Evolutionary conservation across 2,888 invertebrate species (phyloP).

Genomic region (Drosophila infuscata): DNA sequence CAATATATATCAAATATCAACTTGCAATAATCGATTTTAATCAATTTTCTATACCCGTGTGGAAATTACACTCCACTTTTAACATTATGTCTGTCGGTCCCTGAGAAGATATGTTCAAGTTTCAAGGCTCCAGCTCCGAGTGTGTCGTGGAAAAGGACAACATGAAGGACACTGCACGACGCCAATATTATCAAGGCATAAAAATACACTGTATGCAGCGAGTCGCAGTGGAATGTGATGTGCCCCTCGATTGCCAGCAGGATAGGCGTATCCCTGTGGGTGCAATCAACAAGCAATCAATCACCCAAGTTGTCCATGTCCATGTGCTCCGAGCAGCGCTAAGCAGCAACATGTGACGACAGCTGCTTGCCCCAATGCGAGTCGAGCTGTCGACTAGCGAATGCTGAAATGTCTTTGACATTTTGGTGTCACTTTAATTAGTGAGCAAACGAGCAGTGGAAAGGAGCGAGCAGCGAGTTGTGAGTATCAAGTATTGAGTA

Average conservation of each 20-base stretch:
- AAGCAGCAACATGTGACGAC: slow-evolving; percentile 55
- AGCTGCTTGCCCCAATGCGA: slow-evolving; percentile 8
- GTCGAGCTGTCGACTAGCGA: slow-evolving; percentile 14
- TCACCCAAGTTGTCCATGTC: slow-evolving; percentile 50
- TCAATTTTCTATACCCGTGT: background rate
- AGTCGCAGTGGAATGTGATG: background rate
- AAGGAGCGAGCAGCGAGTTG: slow-evolving; percentile 2
- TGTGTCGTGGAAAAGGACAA: background rate
- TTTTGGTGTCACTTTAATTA: slow-evolving; percentile 66
- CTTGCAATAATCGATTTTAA: background rate
- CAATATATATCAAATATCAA: too few species aligned
- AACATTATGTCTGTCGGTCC: background rate
- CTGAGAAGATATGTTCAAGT: background rate
- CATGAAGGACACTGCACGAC: background rate
- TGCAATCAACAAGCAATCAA: slow-evolving; percentile 69
- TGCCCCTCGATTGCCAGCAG: slow-evolving; percentile 1
- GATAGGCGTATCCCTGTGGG: slow-evolving; percentile 38
- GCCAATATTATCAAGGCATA: background rate
- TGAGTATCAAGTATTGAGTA: background rate
- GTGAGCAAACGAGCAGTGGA: slow-evolving; percentile 14
- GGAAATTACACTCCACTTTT: background rate
- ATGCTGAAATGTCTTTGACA: slow-evolving; percentile 54
- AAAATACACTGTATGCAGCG: background rate
- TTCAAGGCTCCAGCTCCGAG: background rate
- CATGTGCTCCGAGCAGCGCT: slow-evolving; percentile 13